phyloP scores from a whole-genome alignment of 1,140 invertebrate species.

The Drosophila asahinai region DNA sequence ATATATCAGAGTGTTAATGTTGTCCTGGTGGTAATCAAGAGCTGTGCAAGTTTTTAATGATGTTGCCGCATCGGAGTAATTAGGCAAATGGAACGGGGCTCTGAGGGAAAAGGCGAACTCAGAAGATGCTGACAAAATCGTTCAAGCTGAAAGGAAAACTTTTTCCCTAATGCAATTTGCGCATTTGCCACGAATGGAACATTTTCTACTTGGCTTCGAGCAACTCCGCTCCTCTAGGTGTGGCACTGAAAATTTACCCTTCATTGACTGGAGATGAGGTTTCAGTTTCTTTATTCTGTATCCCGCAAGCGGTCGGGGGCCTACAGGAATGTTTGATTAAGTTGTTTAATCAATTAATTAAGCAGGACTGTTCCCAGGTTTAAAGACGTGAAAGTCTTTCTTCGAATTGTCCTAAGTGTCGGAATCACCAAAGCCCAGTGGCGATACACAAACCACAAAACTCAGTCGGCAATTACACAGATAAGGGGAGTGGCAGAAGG shows the following conservation, averaged over 20 bases:
- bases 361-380: not conserved
- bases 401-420: constrained; percentile 50
- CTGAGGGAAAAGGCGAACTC: not conserved
- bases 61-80: constrained; percentile 74
- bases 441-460: constrained; percentile 51
- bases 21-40: constrained; percentile 66
- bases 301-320: constrained; percentile 12
- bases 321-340: constrained; percentile 37
- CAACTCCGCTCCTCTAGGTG: constrained; percentile 47
- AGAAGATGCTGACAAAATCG: constrained; percentile 53
- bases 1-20: constrained; percentile 27
- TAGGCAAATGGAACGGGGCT: constrained; percentile 65
- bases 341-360: constrained; percentile 49
- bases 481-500: not conserved
- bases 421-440: constrained; percentile 22
- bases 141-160: constrained; percentile 78
- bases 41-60: constrained; percentile 74
- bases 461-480: constrained; percentile 55
- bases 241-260: constrained; percentile 43
- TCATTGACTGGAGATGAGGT: constrained; percentile 57
- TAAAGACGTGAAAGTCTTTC: constrained; percentile 8
- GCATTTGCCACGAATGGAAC: constrained; percentile 78
- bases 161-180: constrained; percentile 79
- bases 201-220: constrained; percentile 66
- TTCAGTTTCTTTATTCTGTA: constrained; percentile 35